Conservation (phyloP, 2,797 vertebrate species). For the Neosilurus mollespiculum region DNA sequence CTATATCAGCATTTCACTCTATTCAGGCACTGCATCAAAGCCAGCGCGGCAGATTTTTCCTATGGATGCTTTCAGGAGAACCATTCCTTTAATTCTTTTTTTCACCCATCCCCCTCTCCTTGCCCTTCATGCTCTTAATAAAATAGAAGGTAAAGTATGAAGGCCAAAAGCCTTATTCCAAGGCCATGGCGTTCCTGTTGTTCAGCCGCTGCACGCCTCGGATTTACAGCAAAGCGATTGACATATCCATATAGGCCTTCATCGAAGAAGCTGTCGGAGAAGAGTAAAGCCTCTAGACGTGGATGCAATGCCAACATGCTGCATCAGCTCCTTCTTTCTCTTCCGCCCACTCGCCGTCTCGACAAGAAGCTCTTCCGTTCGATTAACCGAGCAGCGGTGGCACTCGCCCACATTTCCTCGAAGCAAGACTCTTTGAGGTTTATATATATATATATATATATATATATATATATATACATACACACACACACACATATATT, state of each 20-base stretch:
- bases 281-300: constrained; percentile 19
- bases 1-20: constrained; percentile 25
- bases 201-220: background rate
- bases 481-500: no score
- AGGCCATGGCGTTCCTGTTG: constrained; percentile 12
- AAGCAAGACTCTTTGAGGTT: no score
- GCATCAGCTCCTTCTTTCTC: background rate
- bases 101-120: constrained; percentile 4
- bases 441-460: no score
- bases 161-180: constrained; percentile 10
- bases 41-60: constrained; percentile 7
- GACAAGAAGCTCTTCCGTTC: constrained; percentile 5
- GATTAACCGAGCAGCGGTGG: constrained; percentile 1
- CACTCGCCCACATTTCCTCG: background rate
- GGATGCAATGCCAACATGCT: constrained; percentile 24
- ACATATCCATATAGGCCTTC: constrained; percentile 16
- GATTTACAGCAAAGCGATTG: constrained; percentile 8
- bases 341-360: constrained; percentile 14
- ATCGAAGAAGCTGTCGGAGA: background rate
- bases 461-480: no score
- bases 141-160: constrained; percentile 20
- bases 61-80: constrained; percentile 9
- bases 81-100: background rate
- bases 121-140: constrained; percentile 18
- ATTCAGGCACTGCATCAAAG: constrained; percentile 21